Percentiles rank a stretch among this genome's conserved stretches.
phyloP scores from a whole-genome alignment of 2,888 invertebrate species.

The Tiliacea citrago region DNA sequence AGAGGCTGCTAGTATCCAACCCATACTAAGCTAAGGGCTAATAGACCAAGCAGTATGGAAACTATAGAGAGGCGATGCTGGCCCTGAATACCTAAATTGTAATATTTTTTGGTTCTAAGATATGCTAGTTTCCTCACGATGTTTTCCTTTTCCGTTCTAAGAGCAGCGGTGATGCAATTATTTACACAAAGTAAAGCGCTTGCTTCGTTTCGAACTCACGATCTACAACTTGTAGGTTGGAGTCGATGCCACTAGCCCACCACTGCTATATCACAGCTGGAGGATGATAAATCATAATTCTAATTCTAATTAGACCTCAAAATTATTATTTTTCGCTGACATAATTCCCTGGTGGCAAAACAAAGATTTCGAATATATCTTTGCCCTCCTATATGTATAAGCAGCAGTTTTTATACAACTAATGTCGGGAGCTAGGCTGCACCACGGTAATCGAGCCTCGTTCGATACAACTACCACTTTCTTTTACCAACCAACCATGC shows the following conservation, averaged over 20 bases:
- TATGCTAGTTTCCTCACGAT: too few species aligned
- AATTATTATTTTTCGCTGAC: neutral
- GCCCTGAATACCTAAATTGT: neutral
- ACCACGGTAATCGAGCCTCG: conserved; percentile 63
- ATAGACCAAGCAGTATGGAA: neutral
- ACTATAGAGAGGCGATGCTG: neutral
- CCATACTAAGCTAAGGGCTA: too few species aligned
- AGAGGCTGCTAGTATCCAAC: too few species aligned
- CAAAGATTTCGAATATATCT: neutral
- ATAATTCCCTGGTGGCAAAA: neutral
- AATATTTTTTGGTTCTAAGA: too few species aligned
- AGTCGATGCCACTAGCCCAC: too few species aligned
- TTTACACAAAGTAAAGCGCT: too few species aligned
- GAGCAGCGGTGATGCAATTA: too few species aligned
- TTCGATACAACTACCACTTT: conserved; percentile 60
- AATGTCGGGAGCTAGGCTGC: conserved; percentile 55
- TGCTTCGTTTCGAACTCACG: too few species aligned
- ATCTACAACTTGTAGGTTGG: too few species aligned
- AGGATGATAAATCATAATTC: too few species aligned
- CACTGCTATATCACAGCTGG: too few species aligned
- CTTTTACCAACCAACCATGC: neutral
- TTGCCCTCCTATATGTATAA: conserved; percentile 21
- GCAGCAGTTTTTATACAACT: conserved; percentile 59
- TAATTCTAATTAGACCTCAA: neutral
- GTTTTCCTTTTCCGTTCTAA: too few species aligned